Conservation (phyloP, 1,140 invertebrate genomes). For the Venturia canescens region DNA sequence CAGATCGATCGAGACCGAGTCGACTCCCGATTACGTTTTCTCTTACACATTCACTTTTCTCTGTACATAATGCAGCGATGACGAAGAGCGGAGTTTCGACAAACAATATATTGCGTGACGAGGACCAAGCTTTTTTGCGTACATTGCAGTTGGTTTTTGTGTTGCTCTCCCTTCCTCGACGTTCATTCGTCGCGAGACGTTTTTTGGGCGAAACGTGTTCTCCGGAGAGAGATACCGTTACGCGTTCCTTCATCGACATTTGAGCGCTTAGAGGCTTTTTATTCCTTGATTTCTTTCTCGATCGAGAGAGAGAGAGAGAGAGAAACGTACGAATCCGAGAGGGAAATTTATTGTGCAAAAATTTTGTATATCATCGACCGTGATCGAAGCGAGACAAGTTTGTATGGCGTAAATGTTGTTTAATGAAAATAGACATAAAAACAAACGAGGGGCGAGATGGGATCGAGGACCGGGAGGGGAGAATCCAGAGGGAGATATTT, state of each 20-base stretch:
- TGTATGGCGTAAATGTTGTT: background rate
- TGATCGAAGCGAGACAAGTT: background rate
- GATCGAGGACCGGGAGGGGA: background rate
- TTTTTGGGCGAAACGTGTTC: background rate
- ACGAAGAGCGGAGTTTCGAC: no score
- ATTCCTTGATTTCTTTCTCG: background rate
- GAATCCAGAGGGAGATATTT: background rate
- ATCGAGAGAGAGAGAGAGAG: no score
- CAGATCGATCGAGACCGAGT: no score
- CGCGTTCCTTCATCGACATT: background rate
- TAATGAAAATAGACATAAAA: background rate
- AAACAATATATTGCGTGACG: conserved; percentile 11
- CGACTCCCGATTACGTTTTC: no score
- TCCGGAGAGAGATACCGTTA: background rate
- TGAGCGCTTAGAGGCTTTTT: background rate
- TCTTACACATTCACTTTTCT: no score
- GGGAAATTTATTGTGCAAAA: conserved; percentile 5
- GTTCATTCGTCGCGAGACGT: background rate
- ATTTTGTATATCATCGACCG: background rate
- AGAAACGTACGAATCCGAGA: background rate
- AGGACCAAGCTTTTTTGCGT: background rate
- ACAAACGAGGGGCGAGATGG: background rate
- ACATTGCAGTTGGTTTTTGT: background rate
- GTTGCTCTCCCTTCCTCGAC: background rate
- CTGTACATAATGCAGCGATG: no score